Evolutionary conservation across 2,888 invertebrate species (phyloP).

Genomic region (Dryobotodes eremita): DNA sequence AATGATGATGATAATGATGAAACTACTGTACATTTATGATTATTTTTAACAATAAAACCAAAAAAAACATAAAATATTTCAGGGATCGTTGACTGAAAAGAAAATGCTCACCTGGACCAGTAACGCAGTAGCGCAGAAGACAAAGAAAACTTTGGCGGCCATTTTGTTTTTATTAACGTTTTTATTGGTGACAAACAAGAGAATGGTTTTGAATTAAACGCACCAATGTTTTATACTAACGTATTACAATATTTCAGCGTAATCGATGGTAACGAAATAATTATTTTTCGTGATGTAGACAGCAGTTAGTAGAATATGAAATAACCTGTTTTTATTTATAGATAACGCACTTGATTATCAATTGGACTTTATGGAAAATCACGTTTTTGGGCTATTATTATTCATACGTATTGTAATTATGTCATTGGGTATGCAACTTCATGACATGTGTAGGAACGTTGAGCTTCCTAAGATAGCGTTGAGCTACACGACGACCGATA

Average conservation of each 20-base stretch:
- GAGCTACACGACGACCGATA: too few species aligned
- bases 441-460: background rate
- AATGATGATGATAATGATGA: background rate
- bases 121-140: constrained; percentile 44
- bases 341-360: constrained; percentile 10
- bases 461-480: background rate
- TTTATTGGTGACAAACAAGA: constrained; percentile 13
- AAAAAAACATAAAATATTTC: background rate
- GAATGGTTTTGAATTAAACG: constrained; percentile 45
- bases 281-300: constrained; percentile 27
- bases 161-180: constrained; percentile 31
- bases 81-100: background rate
- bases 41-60: background rate
- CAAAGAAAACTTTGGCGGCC: constrained; percentile 46
- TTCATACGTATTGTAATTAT: background rate
- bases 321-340: background rate
- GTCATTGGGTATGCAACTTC: background rate
- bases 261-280: constrained; percentile 38
- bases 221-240: constrained; percentile 52
- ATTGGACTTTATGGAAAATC: background rate
- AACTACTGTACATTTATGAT: background rate
- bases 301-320: background rate
- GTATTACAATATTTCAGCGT: constrained; percentile 43
- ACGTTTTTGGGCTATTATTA: constrained; percentile 27
- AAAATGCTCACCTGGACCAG: constrained; percentile 44